Percentiles rank a stretch among this genome's conserved stretches.
Conservation (phyloP, 1,140 invertebrate genomes). For the Conopomorpha cramerella region DNA sequence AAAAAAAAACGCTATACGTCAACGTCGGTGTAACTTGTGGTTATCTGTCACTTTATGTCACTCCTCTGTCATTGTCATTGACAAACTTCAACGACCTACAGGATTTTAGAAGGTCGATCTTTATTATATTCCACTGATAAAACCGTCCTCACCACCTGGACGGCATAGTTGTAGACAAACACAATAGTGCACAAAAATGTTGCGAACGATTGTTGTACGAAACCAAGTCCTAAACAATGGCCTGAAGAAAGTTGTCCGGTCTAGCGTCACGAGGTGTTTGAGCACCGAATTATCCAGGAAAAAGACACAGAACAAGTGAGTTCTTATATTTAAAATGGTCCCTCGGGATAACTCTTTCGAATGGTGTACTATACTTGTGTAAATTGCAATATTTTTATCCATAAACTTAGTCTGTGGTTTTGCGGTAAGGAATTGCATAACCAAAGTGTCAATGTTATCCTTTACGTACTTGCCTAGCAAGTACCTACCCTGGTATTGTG, state of each 20-base stretch:
- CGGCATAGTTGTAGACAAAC: constrained; percentile 26
- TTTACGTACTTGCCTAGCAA: too few relatives aligned
- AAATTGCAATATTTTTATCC: neutral
- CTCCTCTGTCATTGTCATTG: neutral
- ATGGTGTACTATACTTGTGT: neutral
- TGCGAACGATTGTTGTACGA: constrained; percentile 68
- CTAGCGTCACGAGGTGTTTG: constrained; percentile 63
- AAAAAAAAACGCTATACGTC: neutral
- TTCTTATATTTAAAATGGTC: constrained; percentile 7
- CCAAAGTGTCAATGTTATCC: constrained; percentile 35
- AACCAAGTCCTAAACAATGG: constrained; percentile 65
- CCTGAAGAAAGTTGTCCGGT: constrained; percentile 61
- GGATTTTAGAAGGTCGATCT: constrained; percentile 51
- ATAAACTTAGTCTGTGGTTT: constrained; percentile 4
- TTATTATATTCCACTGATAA: constrained; percentile 20
- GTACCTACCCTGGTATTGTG: too few relatives aligned
- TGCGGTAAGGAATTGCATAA: constrained; percentile 36
- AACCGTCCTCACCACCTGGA: constrained; percentile 43
- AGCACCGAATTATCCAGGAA: constrained; percentile 65
- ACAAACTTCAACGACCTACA: constrained; percentile 47
- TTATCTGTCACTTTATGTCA: neutral
- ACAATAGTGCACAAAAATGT: constrained; percentile 54
- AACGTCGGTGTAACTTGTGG: neutral
- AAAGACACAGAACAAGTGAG: constrained; percentile 66
- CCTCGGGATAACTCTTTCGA: neutral